Conservation (phyloP, 2,888 invertebrate species). For the Eudasyphora cyanicolor region DNA sequence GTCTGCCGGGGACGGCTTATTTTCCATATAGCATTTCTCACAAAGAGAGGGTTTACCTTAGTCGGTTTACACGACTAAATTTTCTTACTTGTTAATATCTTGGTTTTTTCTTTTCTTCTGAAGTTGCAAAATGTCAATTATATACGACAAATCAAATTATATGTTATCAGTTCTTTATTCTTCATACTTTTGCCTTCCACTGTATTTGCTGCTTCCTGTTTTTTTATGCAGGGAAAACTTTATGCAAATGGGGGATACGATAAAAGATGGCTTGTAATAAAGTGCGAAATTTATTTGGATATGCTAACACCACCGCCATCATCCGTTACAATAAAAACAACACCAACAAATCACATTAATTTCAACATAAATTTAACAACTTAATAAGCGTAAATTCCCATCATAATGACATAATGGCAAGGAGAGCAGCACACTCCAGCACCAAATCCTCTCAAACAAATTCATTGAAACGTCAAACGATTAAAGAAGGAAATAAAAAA, state of each 20-base stretch:
- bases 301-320: neutral
- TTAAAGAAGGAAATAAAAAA: slow-evolving; percentile 12
- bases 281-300: slow-evolving; percentile 42
- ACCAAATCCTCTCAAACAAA: slow-evolving; percentile 2
- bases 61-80: too few relatives aligned
- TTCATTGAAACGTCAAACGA: slow-evolving; percentile 1
- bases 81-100: too few relatives aligned
- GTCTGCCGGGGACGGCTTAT: too few relatives aligned
- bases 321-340: neutral
- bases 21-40: too few relatives aligned
- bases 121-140: too few relatives aligned
- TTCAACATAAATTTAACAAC: slow-evolving; percentile 51
- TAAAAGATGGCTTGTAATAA: slow-evolving; percentile 49
- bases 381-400: slow-evolving; percentile 52
- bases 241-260: slow-evolving; percentile 56
- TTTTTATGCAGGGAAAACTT: slow-evolving; percentile 10
- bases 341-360: slow-evolving; percentile 8
- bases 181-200: slow-evolving; percentile 29
- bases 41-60: too few relatives aligned
- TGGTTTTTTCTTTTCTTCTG: too few relatives aligned
- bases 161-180: too few relatives aligned
- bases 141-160: too few relatives aligned
- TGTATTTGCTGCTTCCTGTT: slow-evolving; percentile 46
- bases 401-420: neutral
- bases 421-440: neutral